Percentiles rank a stretch among this genome's conserved stretches.
Evolutionary conservation across 2,888 invertebrate genomes (phyloP).

Genomic region (Chymomyza fuscimana): DNA sequence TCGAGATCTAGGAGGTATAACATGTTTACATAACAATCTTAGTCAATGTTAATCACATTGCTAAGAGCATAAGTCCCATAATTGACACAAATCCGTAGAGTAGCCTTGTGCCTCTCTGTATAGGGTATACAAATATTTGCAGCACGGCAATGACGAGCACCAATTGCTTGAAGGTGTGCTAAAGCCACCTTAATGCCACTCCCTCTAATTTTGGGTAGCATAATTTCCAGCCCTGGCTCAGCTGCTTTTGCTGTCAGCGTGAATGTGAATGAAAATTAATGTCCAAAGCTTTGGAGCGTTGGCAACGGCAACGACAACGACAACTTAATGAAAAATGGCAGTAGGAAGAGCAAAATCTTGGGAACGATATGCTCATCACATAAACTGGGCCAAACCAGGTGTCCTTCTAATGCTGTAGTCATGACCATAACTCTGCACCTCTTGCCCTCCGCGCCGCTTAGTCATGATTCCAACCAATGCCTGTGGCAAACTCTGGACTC

Average conservation of each 20-base stretch:
- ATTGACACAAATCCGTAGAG: no score
- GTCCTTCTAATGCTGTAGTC: no score
- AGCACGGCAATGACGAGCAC: neutral
- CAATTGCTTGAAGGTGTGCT: constrained; percentile 1
- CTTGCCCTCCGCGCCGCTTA: no score
- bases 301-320: neutral
- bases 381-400: no score
- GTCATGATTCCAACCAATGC: neutral
- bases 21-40: no score
- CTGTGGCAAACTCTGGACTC: neutral
- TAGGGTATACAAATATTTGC: neutral
- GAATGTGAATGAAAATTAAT: constrained; percentile 6
- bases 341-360: neutral
- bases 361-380: no score
- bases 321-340: constrained; percentile 3
- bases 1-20: no score
- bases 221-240: neutral
- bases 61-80: no score
- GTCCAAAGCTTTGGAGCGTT: neutral
- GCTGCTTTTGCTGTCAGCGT: constrained; percentile 60
- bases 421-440: no score
- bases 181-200: neutral
- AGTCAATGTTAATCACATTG: no score
- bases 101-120: no score
- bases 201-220: neutral